A percentile compares a stretch with the other conserved stretches of the same genome.
These are phyloP conservation scores for Tetragnatha montana DNA, from an alignment of 2,888 invertebrate genomes.

Conservation along the genomic window DNA sequence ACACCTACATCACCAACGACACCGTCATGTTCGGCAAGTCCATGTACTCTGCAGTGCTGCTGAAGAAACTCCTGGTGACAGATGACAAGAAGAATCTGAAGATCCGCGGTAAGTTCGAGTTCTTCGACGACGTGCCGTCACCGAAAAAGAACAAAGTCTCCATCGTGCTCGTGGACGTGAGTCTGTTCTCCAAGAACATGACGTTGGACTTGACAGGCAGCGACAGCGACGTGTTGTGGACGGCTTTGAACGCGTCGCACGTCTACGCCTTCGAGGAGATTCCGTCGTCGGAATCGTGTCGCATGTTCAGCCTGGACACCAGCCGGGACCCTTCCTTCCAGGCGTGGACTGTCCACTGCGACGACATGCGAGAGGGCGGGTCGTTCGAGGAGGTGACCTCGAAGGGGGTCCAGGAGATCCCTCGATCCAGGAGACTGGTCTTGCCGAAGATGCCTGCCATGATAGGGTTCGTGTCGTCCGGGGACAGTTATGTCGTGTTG, in stretches of 20 bases:
- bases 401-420: conserved; percentile 28
- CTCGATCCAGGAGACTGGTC: conserved; percentile 36
- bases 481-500: conserved; percentile 51
- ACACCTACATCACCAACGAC: conserved; percentile 42
- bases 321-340: conserved; percentile 27
- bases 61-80: conserved; percentile 31
- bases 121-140: conserved; percentile 24
- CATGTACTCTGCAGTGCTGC: conserved; percentile 30
- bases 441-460: conserved; percentile 54
- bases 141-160: conserved; percentile 17
- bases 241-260: conserved; percentile 46
- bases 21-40: conserved; percentile 49
- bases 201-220: conserved; percentile 13
- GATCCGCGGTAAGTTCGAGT: conserved; percentile 28
- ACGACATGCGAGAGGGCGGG: neutral
- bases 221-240: conserved; percentile 63
- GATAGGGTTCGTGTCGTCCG: conserved; percentile 63
- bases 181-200: conserved; percentile 38
- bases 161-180: conserved; percentile 49
- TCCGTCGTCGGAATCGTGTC: neutral
- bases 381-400: conserved; percentile 18
- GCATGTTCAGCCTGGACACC: conserved; percentile 51
- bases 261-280: conserved; percentile 34
- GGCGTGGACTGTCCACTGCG: conserved; percentile 59
- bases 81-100: conserved; percentile 12